Evolutionary conservation across 2,888 invertebrate genomes (phyloP).

Genomic region (Anoncus sp.): DNA sequence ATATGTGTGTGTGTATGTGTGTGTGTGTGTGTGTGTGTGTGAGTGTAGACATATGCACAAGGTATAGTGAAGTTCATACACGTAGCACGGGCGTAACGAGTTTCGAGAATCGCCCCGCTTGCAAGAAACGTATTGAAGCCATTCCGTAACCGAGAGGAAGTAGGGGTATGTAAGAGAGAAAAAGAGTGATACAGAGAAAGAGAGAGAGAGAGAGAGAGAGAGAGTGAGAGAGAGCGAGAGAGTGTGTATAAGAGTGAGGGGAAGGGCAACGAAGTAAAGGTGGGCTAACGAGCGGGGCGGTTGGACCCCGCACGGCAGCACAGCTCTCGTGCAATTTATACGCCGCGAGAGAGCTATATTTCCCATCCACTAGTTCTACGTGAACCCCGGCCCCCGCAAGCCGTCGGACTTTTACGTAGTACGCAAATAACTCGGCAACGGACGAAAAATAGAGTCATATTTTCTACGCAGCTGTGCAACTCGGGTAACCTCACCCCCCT

Average conservation of each 20-base stretch:
- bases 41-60: constrained; percentile 4
- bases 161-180: constrained; percentile 41
- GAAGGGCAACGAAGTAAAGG: constrained; percentile 47
- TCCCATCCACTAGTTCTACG: constrained; percentile 37
- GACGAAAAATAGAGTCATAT: constrained; percentile 77
- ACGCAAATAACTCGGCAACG: constrained; percentile 74
- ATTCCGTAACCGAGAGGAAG: constrained; percentile 57
- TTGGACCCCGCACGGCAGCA: constrained; percentile 33
- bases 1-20: too few relatives aligned
- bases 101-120: constrained; percentile 51
- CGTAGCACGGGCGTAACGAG: constrained; percentile 51
- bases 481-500: constrained; percentile 30
- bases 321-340: constrained; percentile 50
- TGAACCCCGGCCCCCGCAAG: constrained; percentile 27
- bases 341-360: constrained; percentile 43
- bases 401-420: constrained; percentile 65
- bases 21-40: too few relatives aligned
- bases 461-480: constrained; percentile 72
- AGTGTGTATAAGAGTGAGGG: constrained; percentile 27
- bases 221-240: constrained; percentile 31
- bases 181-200: constrained; percentile 16
- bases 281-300: constrained; percentile 53
- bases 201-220: constrained; percentile 43
- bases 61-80: constrained; percentile 50
- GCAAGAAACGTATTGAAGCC: constrained; percentile 62